Evolutionary conservation across 2,113 vertebrate genomes (phyloP).

Genomic region (Gnathonemus echidnorhynchus): DNA sequence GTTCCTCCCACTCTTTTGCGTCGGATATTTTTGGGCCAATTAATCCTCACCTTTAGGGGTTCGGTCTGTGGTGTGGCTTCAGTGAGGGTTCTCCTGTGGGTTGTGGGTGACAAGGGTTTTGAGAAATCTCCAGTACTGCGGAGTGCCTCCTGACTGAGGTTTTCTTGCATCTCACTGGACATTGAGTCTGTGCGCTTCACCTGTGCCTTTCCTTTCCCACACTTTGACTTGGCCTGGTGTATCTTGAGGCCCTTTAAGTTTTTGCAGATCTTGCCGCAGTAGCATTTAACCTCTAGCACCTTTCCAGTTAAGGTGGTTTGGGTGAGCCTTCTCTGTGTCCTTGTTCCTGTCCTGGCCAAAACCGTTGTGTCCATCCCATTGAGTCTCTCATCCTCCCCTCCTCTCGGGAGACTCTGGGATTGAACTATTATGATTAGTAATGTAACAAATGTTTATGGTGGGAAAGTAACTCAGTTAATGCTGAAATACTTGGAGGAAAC

Average conservation of each 20-base stretch:
- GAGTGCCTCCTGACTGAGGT: neutral
- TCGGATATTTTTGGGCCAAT: neutral
- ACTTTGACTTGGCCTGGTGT: neutral
- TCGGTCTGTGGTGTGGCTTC: neutral
- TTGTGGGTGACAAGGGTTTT: neutral
- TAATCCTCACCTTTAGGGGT: neutral
- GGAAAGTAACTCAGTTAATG: too few species aligned
- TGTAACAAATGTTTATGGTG: too few species aligned
- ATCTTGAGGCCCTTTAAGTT: neutral
- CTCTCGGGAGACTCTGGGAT: constrained; percentile 18
- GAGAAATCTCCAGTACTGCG: neutral
- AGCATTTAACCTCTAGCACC: neutral
- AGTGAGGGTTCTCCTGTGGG: neutral
- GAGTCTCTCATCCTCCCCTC: constrained; percentile 19
- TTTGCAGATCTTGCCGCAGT: neutral
- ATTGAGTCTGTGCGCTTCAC: neutral
- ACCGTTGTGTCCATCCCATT: neutral
- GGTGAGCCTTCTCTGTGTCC: constrained; percentile 3
- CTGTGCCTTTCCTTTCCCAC: neutral
- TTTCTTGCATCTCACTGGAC: neutral
- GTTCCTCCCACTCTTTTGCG: neutral
- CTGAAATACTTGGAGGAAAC: too few species aligned
- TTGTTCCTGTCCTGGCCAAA: neutral
- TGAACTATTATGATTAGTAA: too few species aligned
- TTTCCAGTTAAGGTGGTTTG: neutral